Evolutionary conservation across 1,140 invertebrate species (phyloP).

Genomic region (Drosophila tristis): DNA sequence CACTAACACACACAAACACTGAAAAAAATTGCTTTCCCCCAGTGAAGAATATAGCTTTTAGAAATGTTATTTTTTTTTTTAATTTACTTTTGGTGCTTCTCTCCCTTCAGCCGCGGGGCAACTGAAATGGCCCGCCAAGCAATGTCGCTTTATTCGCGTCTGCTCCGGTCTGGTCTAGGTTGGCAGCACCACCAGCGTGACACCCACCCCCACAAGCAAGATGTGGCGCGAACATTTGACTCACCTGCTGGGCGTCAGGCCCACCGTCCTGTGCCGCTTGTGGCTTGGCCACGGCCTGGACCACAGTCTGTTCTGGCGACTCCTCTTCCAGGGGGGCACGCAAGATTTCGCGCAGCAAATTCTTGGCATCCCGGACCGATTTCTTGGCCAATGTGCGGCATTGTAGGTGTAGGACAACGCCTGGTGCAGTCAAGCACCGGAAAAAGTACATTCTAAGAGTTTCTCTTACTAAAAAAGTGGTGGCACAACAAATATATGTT

Average conservation of each 20-base stretch:
- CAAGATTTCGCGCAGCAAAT: neutral
- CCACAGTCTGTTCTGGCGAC: neutral
- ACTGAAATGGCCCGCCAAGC: constrained; percentile 61
- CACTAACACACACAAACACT: constrained; percentile 76
- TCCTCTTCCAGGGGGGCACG: constrained; percentile 1
- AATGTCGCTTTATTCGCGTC: neutral
- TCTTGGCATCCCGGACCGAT: constrained; percentile 19
- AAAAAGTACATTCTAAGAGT: neutral
- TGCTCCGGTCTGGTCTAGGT: too few relatives aligned
- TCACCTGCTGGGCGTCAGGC: neutral
- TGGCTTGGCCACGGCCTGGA: neutral
- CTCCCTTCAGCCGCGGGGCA: constrained; percentile 70
- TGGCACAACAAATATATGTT: too few relatives aligned
- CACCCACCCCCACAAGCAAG: too few relatives aligned
- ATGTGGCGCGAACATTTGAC: neutral
- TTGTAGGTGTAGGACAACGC: neutral
- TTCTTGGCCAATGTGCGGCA: constrained; percentile 10
- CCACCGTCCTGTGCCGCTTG: too few relatives aligned
- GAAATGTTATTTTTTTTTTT: constrained; percentile 69
- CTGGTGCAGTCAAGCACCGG: neutral
- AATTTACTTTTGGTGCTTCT: constrained; percentile 39
- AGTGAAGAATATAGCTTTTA: constrained; percentile 56
- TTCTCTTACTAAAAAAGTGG: neutral
- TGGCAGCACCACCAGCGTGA: too few relatives aligned
- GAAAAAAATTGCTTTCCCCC: constrained; percentile 75